phyloP scores from a whole-genome alignment of 1,140 invertebrate species.

The Trigoniulus corallinus region DNA sequence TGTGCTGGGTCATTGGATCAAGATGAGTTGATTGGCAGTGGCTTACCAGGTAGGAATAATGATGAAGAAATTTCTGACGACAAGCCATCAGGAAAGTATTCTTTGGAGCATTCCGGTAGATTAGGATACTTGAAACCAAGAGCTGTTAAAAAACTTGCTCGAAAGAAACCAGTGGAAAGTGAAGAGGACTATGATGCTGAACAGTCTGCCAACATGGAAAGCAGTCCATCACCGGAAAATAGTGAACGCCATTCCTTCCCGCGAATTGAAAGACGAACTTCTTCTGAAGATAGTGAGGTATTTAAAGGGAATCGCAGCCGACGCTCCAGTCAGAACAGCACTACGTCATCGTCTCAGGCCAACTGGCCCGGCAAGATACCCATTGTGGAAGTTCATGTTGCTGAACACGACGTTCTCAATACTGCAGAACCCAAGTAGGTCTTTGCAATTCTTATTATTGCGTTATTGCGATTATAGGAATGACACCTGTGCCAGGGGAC shows the following conservation, averaged over 20 bases:
- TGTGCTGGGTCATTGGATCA: background rate
- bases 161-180: background rate
- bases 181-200: background rate
- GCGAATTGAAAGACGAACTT: constrained; percentile 1
- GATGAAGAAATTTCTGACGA: too few species aligned
- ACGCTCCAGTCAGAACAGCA: background rate
- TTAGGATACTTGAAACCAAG: background rate
- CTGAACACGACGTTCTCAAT: background rate
- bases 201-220: constrained; percentile 1
- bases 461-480: too few species aligned
- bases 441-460: too few species aligned
- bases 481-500: too few species aligned
- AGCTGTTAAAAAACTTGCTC: background rate
- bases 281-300: background rate
- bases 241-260: background rate
- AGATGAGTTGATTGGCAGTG: background rate
- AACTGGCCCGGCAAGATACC: background rate
- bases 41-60: too few species aligned
- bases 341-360: background rate
- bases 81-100: background rate
- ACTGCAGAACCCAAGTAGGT: too few species aligned
- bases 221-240: constrained; percentile 10
- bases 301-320: background rate
- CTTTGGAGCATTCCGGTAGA: background rate
- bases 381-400: background rate